These are phyloP conservation scores for Regulus satrapa DNA, from an alignment of 2,113 vertebrate species.

Conservation along the genomic window DNA sequence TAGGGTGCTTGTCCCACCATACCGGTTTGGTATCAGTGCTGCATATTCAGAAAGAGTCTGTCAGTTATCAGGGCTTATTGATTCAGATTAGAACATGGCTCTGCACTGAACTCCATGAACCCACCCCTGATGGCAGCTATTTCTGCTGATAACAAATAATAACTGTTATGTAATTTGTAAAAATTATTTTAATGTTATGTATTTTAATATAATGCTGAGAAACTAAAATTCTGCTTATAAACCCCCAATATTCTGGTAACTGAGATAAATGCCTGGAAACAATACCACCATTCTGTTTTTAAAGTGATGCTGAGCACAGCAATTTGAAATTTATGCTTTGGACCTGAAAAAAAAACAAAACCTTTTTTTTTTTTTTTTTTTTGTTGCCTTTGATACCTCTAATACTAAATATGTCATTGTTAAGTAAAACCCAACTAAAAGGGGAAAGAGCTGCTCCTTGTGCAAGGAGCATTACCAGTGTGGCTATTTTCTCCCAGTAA, in stretches of 20 bases:
- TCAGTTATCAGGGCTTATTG: neutral
- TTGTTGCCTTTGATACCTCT: neutral
- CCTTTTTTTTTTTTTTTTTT: too few species aligned
- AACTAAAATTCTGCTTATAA: neutral
- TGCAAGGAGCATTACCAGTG: neutral
- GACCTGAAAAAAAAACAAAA: neutral
- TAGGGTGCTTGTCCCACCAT: neutral
- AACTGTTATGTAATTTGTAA: accelerated
- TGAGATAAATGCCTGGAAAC: neutral
- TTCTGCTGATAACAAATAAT: neutral
- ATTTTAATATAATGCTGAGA: neutral
- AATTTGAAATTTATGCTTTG: neutral
- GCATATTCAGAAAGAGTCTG: neutral
- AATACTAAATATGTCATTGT: neutral
- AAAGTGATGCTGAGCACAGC: neutral
- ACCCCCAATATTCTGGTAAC: neutral
- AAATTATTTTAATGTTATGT: neutral
- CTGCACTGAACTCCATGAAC: neutral
- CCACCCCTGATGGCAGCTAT: neutral
- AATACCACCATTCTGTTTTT: neutral
- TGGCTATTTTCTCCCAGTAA: neutral
- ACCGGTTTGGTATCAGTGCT: neutral
- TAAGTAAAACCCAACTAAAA: neutral
- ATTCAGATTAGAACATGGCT: neutral
- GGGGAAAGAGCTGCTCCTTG: neutral